A percentile compares a stretch with the other conserved stretches of the same genome.
Conservation (phyloP, 2,797 vertebrate species). For the Mormyrops boulengeri region DNA sequence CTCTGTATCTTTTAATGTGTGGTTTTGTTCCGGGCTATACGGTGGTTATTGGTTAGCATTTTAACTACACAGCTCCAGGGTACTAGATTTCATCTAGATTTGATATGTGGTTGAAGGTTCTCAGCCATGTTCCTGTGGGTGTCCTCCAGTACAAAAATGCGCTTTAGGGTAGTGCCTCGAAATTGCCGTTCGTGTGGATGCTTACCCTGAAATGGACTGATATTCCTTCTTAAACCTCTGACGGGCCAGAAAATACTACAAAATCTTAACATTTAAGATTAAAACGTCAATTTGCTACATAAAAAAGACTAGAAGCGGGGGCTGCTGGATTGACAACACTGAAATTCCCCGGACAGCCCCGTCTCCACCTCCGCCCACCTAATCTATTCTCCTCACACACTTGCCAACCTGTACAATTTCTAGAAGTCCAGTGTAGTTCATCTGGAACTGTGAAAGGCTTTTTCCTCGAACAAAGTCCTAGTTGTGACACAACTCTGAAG, state of each 20-base stretch:
- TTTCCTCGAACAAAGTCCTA: neutral
- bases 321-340: neutral
- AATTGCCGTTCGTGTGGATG: neutral
- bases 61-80: neutral
- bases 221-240: neutral
- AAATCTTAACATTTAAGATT: neutral
- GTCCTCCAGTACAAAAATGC: neutral
- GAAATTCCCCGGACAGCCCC: neutral
- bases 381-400: neutral
- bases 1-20: slow-evolving; percentile 2
- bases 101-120: neutral
- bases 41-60: neutral
- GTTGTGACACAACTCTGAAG: neutral
- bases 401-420: neutral
- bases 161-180: neutral
- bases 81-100: neutral
- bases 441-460: neutral
- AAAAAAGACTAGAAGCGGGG: neutral
- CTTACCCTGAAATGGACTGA: neutral
- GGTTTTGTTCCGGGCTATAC: neutral
- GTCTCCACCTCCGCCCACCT: neutral
- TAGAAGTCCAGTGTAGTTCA: neutral
- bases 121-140: neutral
- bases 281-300: neutral
- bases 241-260: neutral